Base-by-base conservation (phyloP, 2,888 invertebrate genomes). In the Archips xylosteana region DNA sequence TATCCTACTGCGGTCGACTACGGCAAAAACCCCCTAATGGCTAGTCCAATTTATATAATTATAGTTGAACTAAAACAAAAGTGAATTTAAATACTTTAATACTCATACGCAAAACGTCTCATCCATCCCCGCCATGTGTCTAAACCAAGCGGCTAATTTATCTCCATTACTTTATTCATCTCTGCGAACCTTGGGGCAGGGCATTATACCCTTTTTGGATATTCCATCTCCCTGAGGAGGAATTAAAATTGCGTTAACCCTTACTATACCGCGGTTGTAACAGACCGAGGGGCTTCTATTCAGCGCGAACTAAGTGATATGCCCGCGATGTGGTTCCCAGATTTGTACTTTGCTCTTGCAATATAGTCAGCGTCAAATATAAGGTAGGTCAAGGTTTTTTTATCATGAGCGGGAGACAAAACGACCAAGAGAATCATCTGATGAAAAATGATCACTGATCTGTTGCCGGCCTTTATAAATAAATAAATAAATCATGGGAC, bases 81-180 rank as follows among this genome's bases (percentile, higher is more conserved):
- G 15, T 54, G 23, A 54, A 23, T 23, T 54, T 54, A 23, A 54
- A 54, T 5, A 13, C 54, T 23, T 54, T 23, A 45, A 45, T 45
- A 12, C 45, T 12, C 45, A 12, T 45, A 54, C 49, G 9, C 23
- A 8, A 54, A 54, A 54, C 23, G 23, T 23, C 34, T 9, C 23
- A 47, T 63, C 49, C 6, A 32, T 23, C 57, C 15, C 39, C 45
- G 39, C 64, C 13, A 36, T 42, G n/a, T 42, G 70, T 70, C 74
- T 70, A 70, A 70, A 61, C 36, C 74, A 70, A 39, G 13, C 60
- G 65, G 61, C 65, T 74, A 69, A 70, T 74, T 65, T 70, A 74
- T 74, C 74, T 65, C 70, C 74, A 74, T 74, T 74, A 42, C 74
- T 74, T 74, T 64, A 74, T 65, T 74, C 74, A 74, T 74, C 70